Conservation (phyloP, 2,888 invertebrate species). For the Xylota segnis region DNA sequence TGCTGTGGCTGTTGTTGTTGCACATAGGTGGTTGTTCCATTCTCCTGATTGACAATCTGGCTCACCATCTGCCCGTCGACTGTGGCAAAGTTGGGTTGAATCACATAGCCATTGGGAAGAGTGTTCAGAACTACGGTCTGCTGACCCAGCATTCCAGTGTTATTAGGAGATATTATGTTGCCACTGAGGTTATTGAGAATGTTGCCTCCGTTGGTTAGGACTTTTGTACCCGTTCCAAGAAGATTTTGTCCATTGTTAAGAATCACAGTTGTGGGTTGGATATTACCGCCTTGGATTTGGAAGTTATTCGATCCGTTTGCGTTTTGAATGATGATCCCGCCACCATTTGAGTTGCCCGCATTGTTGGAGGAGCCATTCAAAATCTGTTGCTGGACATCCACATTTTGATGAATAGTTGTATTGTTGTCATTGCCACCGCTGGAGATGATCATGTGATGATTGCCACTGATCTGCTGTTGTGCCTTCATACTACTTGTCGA, state of each 20-base stretch:
- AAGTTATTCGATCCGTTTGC: slow-evolving; percentile 70
- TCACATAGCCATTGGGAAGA: slow-evolving; percentile 90
- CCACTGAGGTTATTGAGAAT: slow-evolving; percentile 77
- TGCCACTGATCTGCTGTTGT: slow-evolving; percentile 76
- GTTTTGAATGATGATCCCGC: slow-evolving; percentile 78
- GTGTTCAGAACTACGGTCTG: slow-evolving; percentile 93
- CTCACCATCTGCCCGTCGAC: slow-evolving; percentile 90
- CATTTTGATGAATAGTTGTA: slow-evolving; percentile 52
- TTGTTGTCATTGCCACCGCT: slow-evolving; percentile 55
- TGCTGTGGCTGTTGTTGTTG: slow-evolving; percentile 80
- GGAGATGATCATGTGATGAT: slow-evolving; percentile 78
- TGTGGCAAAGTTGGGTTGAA: slow-evolving; percentile 89
- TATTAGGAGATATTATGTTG: slow-evolving; percentile 78
- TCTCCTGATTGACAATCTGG: slow-evolving; percentile 86
- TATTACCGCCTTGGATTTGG: slow-evolving; percentile 76
- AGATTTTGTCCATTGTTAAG: slow-evolving; percentile 79
- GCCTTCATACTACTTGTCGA: slow-evolving; percentile 77
- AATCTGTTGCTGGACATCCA: slow-evolving; percentile 69
- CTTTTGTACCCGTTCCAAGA: slow-evolving; percentile 78
- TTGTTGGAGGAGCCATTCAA: slow-evolving; percentile 57
- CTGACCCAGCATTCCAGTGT: slow-evolving; percentile 87
- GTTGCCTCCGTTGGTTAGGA: slow-evolving; percentile 79
- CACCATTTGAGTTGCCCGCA: slow-evolving; percentile 50
- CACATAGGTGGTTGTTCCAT: slow-evolving; percentile 77
- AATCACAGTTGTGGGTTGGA: slow-evolving; percentile 80